phyloP scores from a whole-genome alignment of 2,797 vertebrate genomes.

The Acanthiza pusilla region DNA sequence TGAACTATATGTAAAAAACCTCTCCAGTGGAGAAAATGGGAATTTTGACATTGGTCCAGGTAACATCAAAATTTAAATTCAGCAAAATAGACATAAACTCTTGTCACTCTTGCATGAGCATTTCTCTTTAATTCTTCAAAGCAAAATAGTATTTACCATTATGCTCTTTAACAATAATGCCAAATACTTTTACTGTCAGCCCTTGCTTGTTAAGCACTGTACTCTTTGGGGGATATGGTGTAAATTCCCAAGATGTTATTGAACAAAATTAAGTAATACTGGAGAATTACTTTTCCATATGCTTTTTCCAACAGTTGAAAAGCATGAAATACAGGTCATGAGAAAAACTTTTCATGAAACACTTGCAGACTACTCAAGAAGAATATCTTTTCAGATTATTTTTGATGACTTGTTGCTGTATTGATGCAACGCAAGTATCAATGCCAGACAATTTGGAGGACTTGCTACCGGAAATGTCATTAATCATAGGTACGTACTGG shows the following conservation, averaged over 20 bases:
- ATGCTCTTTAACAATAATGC: background rate
- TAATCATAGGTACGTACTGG: background rate
- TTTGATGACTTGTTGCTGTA: background rate
- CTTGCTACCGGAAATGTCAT: background rate
- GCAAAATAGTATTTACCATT: background rate
- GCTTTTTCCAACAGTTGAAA: background rate
- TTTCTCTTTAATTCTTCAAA: background rate
- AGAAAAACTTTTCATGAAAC: background rate
- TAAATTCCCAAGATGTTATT: background rate
- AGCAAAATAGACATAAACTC: background rate
- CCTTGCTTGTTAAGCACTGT: background rate
- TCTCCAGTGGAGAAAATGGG: background rate
- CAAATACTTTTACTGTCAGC: background rate
- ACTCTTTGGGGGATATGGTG: fast-evolving
- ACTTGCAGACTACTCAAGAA: background rate
- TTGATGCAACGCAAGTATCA: background rate
- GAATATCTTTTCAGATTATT: background rate
- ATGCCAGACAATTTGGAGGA: background rate
- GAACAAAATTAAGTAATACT: background rate
- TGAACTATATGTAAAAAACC: background rate
- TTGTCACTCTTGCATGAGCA: background rate
- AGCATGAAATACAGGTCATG: background rate
- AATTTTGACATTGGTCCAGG: background rate
- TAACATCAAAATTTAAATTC: background rate
- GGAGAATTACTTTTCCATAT: background rate